phyloP scores from a whole-genome alignment of 2,113 vertebrate species.

The Fukomys damarensis region DNA sequence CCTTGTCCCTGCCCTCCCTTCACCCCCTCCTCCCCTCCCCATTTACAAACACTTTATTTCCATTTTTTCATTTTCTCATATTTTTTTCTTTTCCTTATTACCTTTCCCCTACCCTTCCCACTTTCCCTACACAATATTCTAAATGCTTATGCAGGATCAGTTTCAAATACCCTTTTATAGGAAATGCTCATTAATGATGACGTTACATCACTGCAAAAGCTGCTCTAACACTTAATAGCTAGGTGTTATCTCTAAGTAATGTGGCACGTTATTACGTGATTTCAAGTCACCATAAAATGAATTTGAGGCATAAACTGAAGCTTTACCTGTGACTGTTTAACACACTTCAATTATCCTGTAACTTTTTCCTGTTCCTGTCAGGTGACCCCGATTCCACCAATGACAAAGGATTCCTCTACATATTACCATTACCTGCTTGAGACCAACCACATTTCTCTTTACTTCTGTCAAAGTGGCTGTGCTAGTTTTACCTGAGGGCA shows the following conservation, averaged over 20 bases:
- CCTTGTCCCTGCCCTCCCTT: too few species aligned
- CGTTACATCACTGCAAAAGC: neutral
- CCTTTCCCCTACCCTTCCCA: too few species aligned
- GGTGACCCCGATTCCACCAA: neutral
- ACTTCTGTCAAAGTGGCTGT: neutral
- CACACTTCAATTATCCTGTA: neutral
- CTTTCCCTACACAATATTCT: too few species aligned
- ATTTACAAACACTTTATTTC: too few species aligned
- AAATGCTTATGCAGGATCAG: neutral
- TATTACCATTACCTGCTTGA: neutral
- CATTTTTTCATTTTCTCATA: too few species aligned
- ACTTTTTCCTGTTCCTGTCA: neutral
- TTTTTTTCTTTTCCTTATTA: too few species aligned
- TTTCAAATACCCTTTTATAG: constrained; percentile 29
- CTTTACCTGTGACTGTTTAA: neutral
- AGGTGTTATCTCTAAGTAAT: constrained; percentile 38
- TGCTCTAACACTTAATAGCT: neutral
- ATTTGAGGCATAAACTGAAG: neutral
- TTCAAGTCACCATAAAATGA: constrained; percentile 42
- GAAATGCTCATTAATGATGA: constrained; percentile 6
- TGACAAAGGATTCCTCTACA: neutral
- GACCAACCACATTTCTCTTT: neutral
- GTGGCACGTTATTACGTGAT: neutral
- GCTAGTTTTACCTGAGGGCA: neutral
- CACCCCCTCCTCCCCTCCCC: too few species aligned